Evolutionary conservation across 2,888 invertebrate genomes (phyloP).

Genomic region (Taenaris catops): DNA sequence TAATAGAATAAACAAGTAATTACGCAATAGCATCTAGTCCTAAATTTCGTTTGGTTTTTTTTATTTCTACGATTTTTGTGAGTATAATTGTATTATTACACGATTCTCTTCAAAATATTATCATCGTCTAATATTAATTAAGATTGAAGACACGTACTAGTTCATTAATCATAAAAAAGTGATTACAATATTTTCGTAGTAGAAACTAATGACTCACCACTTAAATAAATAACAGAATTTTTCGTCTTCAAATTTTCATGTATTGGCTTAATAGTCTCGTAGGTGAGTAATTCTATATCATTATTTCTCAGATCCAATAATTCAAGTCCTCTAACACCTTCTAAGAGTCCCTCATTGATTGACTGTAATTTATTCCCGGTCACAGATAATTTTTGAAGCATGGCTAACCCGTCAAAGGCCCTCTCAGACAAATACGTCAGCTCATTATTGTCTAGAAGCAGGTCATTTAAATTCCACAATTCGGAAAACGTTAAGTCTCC

Average conservation of each 20-base stretch:
- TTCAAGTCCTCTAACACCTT: slow-evolving; percentile 85
- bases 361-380: slow-evolving; percentile 87
- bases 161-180: too few species aligned
- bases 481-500: slow-evolving; percentile 90
- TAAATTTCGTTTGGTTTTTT: too few species aligned
- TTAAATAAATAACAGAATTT: slow-evolving; percentile 64
- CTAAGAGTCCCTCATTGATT: slow-evolving; percentile 86
- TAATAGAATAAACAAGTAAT: too few species aligned
- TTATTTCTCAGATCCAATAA: slow-evolving; percentile 90
- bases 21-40: too few species aligned
- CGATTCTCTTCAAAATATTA: too few species aligned
- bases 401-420: slow-evolving; percentile 87
- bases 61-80: too few species aligned
- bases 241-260: slow-evolving; percentile 84
- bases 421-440: slow-evolving; percentile 87
- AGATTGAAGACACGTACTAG: too few species aligned
- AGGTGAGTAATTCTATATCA: slow-evolving; percentile 86
- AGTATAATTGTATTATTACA: too few species aligned
- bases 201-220: too few species aligned
- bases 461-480: slow-evolving; percentile 85
- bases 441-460: slow-evolving; percentile 85
- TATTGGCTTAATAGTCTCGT: slow-evolving; percentile 87
- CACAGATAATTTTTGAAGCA: slow-evolving; percentile 85
- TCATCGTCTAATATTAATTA: too few species aligned
- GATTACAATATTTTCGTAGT: too few species aligned